phyloP scores from a whole-genome alignment of 2,113 vertebrate species.

The Corythornis madagascariensis region DNA sequence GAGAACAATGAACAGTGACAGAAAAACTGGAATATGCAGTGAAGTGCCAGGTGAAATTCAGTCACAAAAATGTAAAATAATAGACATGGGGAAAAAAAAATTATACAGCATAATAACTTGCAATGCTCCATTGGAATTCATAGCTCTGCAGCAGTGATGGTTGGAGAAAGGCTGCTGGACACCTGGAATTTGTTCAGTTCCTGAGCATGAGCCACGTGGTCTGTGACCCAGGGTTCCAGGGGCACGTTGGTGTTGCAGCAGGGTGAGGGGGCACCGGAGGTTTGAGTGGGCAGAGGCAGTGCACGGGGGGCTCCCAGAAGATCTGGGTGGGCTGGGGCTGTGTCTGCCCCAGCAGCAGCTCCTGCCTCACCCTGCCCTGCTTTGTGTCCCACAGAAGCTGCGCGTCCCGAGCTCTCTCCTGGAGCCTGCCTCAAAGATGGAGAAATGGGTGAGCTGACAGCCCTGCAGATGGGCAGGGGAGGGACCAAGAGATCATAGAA shows the following conservation, averaged over 20 bases:
- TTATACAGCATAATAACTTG: not conserved
- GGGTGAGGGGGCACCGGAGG: not conserved
- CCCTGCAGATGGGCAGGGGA: not conserved
- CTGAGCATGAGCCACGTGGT: not conserved
- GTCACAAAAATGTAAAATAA: not conserved
- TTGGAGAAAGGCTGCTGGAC: not conserved
- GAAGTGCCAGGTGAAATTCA: not conserved
- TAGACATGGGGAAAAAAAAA: not conserved
- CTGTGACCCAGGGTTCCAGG: accelerated
- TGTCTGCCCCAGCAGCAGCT: not conserved
- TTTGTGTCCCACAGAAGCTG: conserved; percentile 79
- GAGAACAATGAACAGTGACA: not conserved
- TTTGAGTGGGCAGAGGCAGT: not conserved
- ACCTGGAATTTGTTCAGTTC: not conserved
- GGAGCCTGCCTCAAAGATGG: conserved; percentile 71
- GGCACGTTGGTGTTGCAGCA: accelerated
- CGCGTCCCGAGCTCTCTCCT: conserved; percentile 78
- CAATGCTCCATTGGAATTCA: not conserved
- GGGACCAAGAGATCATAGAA: not conserved
- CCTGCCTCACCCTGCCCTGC: not conserved
- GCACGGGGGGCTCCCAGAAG: not conserved
- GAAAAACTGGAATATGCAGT: not conserved
- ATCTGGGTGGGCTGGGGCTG: not conserved
- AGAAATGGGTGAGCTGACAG: conserved; percentile 51
- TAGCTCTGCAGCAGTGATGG: not conserved